Base-by-base conservation (phyloP, 2,113 vertebrate genomes). In the Edolisoma coerulescens region DNA sequence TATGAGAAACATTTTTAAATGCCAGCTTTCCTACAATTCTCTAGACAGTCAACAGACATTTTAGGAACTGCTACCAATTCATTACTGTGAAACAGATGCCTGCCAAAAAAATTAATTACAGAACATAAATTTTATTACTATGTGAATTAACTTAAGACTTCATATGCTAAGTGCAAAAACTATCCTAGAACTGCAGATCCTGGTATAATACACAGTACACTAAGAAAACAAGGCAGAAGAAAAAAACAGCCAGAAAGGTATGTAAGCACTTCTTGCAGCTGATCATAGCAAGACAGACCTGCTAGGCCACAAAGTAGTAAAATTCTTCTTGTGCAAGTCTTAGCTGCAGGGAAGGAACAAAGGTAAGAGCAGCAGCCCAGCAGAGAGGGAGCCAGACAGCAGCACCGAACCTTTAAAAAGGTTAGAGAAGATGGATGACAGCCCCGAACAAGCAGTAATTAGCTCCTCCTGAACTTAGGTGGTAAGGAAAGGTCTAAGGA, bases 81-180 rank as follows among this genome's bases (percentile, higher is more conserved):
- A 96, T 94, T 96, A 95, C 93, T 84, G 83, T 74, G 56, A 93
- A 96, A 92, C 83, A 96, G 95, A 95, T 84, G 93, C 64, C 76
- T 93, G 92, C 95, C 92, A 97, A 94, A 96, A 95, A 96, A 94
- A 96, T 89, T 96, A 94, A 96, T 94, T 96, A 92, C 50, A 78
- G 75, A 91, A 94, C 83, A 84, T 93, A 92, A 86, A 87, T 75
- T 95, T 94, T 95, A 97, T 95, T 96, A 96, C 83, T 93, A 41
- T 41, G 50, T 64, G 94, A 96, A 94, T 94, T 92, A 95, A 78
- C 86, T 87, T 68, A 84, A 96, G 82, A 37, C 56, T 91, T 90
- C 20, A 59, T 56, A 93, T 6, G 74, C 39, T 84, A 84, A 74
- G 75, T 6, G 1, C 71, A 83, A 86, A 57, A 86, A 54, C 37